Evolutionary conservation across 2,888 invertebrate species (phyloP).

Genomic region (Carcina quercana): DNA sequence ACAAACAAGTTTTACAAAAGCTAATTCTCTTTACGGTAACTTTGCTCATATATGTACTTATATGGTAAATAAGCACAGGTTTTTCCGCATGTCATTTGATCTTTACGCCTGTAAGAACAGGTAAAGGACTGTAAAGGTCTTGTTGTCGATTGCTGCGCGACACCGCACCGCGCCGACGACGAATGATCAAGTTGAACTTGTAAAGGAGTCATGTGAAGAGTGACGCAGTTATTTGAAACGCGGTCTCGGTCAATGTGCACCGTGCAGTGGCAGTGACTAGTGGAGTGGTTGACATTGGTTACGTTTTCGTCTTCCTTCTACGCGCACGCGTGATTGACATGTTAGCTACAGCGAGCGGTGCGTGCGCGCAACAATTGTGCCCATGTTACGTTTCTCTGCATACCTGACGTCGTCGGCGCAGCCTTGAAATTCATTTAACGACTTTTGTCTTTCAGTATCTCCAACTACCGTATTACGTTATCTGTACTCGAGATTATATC

Average conservation of each 20-base stretch:
- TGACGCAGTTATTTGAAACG: conserved; percentile 29
- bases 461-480: no score
- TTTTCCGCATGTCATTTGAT: conserved; percentile 17
- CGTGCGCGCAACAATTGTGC: conserved; percentile 23
- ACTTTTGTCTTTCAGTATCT: no score
- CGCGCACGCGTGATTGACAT: conserved; percentile 38
- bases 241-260: conserved; percentile 38
- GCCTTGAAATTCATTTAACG: neutral
- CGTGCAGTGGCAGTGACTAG: conserved; percentile 29
- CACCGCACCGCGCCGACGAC: conserved; percentile 8
- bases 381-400: conserved; percentile 1
- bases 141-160: conserved; percentile 2
- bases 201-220: conserved; percentile 24
- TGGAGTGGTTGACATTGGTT: conserved; percentile 48
- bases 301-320: conserved; percentile 47
- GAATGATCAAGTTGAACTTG: conserved; percentile 25
- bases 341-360: no score
- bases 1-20: conserved; percentile 11
- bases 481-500: no score
- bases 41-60: no score
- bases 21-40: conserved; percentile 1
- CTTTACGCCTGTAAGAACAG: neutral
- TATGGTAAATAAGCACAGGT: conserved; percentile 2
- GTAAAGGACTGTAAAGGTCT: conserved; percentile 16
- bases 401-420: neutral